These are phyloP conservation scores for Ruditapes philippinarum DNA, from an alignment of 1,140 invertebrate species.

Conservation along the genomic window DNA sequence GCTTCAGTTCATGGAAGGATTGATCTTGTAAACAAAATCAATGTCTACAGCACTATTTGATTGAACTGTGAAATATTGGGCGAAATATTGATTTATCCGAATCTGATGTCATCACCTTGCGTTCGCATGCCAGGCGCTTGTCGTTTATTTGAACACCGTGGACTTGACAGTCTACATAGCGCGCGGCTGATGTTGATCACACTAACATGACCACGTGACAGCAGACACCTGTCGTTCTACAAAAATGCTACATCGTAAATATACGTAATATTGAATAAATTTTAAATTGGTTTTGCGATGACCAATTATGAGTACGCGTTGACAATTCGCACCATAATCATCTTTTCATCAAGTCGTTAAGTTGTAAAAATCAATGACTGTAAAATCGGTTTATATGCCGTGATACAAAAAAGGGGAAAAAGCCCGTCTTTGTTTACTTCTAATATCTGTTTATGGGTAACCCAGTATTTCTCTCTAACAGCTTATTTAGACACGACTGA, in stretches of 20 bases:
- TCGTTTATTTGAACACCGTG: conserved; percentile 25
- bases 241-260: neutral
- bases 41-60: conserved; percentile 4
- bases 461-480: too few relatives aligned
- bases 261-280: neutral
- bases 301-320: neutral
- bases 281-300: neutral
- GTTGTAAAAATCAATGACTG: too few relatives aligned
- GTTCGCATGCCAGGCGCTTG: conserved; percentile 48
- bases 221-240: conserved; percentile 29
- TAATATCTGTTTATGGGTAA: too few relatives aligned
- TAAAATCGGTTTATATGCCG: too few relatives aligned
- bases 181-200: conserved; percentile 58
- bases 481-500: too few relatives aligned
- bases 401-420: too few relatives aligned
- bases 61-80: conserved; percentile 19
- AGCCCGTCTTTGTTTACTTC: too few relatives aligned
- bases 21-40: conserved; percentile 23
- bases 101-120: conserved; percentile 55
- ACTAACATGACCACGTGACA: neutral
- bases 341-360: too few relatives aligned
- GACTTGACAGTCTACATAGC: conserved; percentile 11
- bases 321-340: neutral
- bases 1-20: neutral
- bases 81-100: neutral